phyloP scores from a whole-genome alignment of 2,797 vertebrate species.

The Scyliorhinus canicula region DNA sequence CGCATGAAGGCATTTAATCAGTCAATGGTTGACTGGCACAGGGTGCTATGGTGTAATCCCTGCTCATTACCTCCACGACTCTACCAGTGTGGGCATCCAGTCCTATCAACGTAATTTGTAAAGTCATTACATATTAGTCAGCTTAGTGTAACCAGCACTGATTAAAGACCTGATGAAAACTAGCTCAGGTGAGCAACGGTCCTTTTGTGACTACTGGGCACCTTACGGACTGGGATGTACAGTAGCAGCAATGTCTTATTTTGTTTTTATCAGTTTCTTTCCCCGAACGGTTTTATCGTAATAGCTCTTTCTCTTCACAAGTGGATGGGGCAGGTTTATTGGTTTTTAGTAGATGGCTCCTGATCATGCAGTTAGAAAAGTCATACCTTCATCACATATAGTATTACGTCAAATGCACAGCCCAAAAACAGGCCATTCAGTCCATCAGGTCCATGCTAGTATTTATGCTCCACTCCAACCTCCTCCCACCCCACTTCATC shows the following conservation, averaged over 20 bases:
- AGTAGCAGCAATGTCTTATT: not conserved
- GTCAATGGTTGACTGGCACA: not conserved
- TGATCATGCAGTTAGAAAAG: not conserved
- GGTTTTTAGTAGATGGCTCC: not conserved
- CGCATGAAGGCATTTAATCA: slow-evolving; percentile 5
- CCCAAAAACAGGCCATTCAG: not conserved
- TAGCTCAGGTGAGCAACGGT: not conserved
- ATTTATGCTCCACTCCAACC: too few species aligned
- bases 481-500: not conserved
- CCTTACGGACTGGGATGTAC: not conserved
- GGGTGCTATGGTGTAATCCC: not conserved
- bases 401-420: not conserved
- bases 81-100: slow-evolving; percentile 2
- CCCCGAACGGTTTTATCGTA: not conserved
- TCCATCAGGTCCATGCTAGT: too few species aligned
- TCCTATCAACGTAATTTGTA: slow-evolving; percentile 17
- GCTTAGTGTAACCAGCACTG: not conserved
- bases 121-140: not conserved
- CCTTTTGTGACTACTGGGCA: not conserved
- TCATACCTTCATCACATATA: not conserved
- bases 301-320: not conserved
- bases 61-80: not conserved
- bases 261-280: not conserved
- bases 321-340: not conserved
- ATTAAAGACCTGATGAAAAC: not conserved